Evolutionary conservation across 2,797 vertebrate species (phyloP).

Genomic region (Dryobates pubescens): DNA sequence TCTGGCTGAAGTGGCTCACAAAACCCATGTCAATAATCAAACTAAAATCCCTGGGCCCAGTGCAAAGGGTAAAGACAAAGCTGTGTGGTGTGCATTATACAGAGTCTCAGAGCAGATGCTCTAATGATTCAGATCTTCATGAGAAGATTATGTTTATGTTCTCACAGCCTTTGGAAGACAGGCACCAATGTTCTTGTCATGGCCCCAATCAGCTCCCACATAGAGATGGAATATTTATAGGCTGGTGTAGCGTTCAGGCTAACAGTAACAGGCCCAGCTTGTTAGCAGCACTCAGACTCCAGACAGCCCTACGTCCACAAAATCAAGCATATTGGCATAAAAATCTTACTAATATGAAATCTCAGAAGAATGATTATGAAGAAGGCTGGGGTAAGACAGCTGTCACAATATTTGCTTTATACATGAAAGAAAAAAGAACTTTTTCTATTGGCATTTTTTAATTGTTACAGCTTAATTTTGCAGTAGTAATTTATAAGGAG

Average conservation of each 20-base stretch:
- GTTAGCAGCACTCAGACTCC: neutral
- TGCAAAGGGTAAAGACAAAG: neutral
- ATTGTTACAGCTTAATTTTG: conserved; percentile 6
- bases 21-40: neutral
- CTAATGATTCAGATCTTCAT: accelerated
- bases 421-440: neutral
- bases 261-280: neutral
- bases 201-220: neutral
- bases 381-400: neutral
- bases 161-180: neutral
- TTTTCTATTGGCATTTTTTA: neutral
- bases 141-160: neutral
- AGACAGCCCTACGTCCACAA: neutral
- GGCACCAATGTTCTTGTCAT: neutral
- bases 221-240: neutral
- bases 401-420: conserved; percentile 56
- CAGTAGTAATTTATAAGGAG: conserved; percentile 30
- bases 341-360: conserved; percentile 16
- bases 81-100: neutral
- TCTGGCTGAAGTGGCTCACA: neutral
- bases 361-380: neutral
- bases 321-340: conserved; percentile 4
- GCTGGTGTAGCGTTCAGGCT: neutral
- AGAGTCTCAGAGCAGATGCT: neutral
- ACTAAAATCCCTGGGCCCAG: neutral